A percentile compares a stretch with the other conserved stretches of the same genome.
Evolutionary conservation across 2,797 vertebrate species (phyloP).

Genomic region (Gymnoscopelus microlampas): DNA sequence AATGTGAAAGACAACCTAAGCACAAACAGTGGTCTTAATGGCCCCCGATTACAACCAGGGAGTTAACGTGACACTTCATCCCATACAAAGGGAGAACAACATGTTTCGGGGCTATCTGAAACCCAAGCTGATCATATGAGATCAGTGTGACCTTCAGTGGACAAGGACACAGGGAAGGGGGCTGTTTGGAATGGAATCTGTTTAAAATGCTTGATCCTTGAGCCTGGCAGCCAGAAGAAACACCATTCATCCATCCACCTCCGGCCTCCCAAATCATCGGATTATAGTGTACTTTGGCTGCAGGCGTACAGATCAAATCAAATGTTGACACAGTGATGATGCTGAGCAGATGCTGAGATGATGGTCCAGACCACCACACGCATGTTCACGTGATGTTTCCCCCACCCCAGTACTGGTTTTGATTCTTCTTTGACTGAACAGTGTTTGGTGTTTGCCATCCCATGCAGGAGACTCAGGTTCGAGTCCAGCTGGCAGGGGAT

Average conservation of each 20-base stretch:
- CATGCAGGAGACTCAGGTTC: no score
- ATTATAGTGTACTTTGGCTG: constrained; percentile 54
- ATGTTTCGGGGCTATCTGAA: constrained; percentile 11
- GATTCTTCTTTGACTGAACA: no score
- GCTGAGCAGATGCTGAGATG: constrained; percentile 69
- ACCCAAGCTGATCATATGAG: constrained; percentile 30
- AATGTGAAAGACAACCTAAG: no score
- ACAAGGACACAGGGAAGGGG: constrained; percentile 1
- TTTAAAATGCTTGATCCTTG: constrained; percentile 35
- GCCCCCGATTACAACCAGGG: neutral
- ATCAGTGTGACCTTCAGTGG: neutral
- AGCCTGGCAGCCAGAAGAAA: constrained; percentile 46
- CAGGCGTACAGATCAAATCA: constrained; percentile 43
- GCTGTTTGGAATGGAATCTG: constrained; percentile 14
- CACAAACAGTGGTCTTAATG: neutral
- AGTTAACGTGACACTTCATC: no score
- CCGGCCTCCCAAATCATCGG: constrained; percentile 53
- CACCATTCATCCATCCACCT: constrained; percentile 42
- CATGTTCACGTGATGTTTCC: constrained; percentile 17
- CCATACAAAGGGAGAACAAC: no score
- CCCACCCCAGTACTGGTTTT: no score
- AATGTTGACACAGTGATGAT: constrained; percentile 64
- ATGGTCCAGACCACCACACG: constrained; percentile 60
- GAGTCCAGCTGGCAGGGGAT: no score
- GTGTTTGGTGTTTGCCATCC: no score